Base-by-base conservation (phyloP, 1,140 invertebrate species). In the Achroia grisella region DNA sequence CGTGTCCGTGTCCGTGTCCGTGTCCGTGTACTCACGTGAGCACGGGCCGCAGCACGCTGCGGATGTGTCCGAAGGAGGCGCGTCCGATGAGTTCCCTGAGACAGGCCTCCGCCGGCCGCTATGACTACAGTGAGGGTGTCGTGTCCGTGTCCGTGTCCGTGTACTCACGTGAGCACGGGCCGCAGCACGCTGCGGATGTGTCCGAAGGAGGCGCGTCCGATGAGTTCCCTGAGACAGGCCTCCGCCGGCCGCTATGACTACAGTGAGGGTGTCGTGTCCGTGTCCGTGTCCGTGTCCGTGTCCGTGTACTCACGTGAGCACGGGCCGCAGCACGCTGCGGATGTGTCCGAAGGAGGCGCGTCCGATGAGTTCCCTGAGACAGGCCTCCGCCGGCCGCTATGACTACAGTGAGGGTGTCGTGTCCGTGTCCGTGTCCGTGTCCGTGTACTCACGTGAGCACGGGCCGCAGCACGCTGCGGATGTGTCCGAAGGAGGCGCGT, bases 281-380 rank as follows among this genome's bases (percentile, higher is more conserved):
- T 46, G 28, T 73, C 71, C 4, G 63, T 48, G 33, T 72, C 70
- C 60, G n/a, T n/a, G n/a, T n/a, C n/a, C n/a, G n/a, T n/a, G n/a
- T n/a, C n/a, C n/a, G n/a, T n/a, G n/a, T 29, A 71, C 88, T 88
- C 80, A 97, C 95, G 91, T 94, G 46, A 98, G 88, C 15, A 98
- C 92, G 31, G 97, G 97, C 62, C 92, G 90, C 12, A 98, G 89
- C 14, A 98, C 94, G 66, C 93, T 93, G 46, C 93, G 89, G 44
- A 98, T 96, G 68, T 98, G 96, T 10, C 96, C 96, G 86, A 97
- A 98, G 6, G 95, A 96, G 31, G 97, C 97, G 31, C 97, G 89
- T 10, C 96, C 96, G n/a, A 99, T 94, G 8, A 99, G 85, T 87
- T 99, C 97, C 37, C 97, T 87, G 63, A 99, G 91, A 59, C 97